Conservation (phyloP, 2,797 vertebrate genomes). For the Heliangelus exortis region DNA sequence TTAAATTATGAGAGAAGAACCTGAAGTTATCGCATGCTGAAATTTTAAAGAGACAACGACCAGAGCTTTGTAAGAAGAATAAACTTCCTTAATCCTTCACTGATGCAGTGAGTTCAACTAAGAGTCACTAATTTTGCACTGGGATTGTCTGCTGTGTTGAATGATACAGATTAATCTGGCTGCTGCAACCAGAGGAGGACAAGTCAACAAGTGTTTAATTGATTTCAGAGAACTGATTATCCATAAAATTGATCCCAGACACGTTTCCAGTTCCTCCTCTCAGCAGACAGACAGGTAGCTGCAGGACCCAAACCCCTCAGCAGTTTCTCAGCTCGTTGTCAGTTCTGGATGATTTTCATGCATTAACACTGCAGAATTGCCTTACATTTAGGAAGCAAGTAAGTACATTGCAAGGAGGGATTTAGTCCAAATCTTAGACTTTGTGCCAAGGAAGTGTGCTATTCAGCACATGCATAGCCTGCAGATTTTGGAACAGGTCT, state of each 20-base stretch:
- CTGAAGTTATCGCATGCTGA: neutral
- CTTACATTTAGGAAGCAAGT: neutral
- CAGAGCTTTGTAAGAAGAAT: neutral
- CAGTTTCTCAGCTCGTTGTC: neutral
- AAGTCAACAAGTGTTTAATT: slow-evolving; percentile 9
- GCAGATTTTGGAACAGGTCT: slow-evolving; percentile 8
- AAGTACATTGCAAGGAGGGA: neutral
- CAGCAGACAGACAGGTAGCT: neutral
- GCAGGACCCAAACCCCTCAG: neutral
- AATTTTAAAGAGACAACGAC: neutral
- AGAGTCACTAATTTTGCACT: neutral
- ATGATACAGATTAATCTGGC: neutral
- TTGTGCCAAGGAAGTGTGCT: neutral
- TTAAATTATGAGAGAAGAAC: neutral
- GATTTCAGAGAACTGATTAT: slow-evolving; percentile 14
- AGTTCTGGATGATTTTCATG: neutral
- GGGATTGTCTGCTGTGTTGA: neutral
- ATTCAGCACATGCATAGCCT: neutral
- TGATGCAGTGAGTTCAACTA: neutral
- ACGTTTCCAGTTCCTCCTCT: neutral
- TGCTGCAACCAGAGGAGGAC: neutral
- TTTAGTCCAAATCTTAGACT: neutral
- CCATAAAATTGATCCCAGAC: slow-evolving; percentile 2
- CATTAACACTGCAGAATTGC: neutral
- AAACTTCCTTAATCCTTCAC: neutral